A percentile compares a stretch with the other conserved stretches of the same genome.
Conservation (phyloP, 2,113 vertebrate genomes). For the Clarias batrachus region DNA sequence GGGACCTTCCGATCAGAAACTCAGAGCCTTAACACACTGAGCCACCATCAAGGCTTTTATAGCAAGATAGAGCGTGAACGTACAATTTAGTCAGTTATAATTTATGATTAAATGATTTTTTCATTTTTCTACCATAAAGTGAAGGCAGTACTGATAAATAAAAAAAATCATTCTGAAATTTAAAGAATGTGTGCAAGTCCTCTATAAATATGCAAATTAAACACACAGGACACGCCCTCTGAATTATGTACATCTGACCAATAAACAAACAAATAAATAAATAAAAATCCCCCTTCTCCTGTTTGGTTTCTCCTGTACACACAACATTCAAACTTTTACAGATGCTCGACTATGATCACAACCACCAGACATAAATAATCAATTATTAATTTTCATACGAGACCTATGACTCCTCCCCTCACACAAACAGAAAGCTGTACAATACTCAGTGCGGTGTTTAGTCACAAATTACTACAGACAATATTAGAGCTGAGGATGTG, state of each 20-base stretch:
- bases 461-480: neutral
- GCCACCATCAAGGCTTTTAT: too few relatives aligned
- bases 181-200: neutral
- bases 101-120: neutral
- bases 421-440: neutral
- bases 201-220: neutral
- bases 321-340: neutral
- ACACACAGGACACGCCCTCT: neutral
- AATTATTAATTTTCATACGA: neutral
- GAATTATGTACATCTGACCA: neutral
- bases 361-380: neutral
- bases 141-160: neutral
- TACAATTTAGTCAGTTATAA: neutral
- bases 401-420: neutral
- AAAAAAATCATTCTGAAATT: neutral
- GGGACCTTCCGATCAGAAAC: too few relatives aligned
- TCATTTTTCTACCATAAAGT: neutral
- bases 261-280: too few relatives aligned
- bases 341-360: neutral
- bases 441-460: neutral
- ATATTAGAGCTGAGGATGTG: neutral
- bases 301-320: neutral
- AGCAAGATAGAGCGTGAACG: too few relatives aligned
- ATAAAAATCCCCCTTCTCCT: neutral
- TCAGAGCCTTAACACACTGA: too few relatives aligned